Evolutionary conservation across 2,797 vertebrate genomes (phyloP).

Genomic region (Heliangelus exortis): DNA sequence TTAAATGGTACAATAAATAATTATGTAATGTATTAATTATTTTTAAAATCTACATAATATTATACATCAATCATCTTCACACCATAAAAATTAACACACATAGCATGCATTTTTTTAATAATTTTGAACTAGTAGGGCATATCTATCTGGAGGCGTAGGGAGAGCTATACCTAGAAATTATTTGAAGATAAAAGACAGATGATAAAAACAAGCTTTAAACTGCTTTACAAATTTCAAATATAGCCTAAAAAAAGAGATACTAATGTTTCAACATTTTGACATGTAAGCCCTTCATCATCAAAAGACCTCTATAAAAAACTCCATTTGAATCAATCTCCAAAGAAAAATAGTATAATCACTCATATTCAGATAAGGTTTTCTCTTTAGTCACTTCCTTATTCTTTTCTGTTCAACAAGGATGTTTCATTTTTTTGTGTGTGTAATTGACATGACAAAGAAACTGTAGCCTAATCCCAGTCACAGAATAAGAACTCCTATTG

Average conservation of each 20-base stretch:
- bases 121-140: neutral
- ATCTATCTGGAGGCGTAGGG: neutral
- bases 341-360: neutral
- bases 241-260: neutral
- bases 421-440: neutral
- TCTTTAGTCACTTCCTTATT: neutral
- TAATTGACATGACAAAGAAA: neutral
- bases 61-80: neutral
- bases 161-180: neutral
- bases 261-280: neutral
- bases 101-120: fast-evolving
- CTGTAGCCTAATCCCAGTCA: neutral
- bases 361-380: neutral
- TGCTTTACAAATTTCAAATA: neutral
- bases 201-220: neutral
- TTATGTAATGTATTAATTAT: neutral
- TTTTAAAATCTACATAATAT: neutral
- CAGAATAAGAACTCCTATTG: neutral
- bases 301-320: neutral
- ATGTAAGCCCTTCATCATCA: neutral
- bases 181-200: neutral
- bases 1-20: neutral
- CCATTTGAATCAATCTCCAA: neutral
- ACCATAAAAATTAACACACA: neutral
- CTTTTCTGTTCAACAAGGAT: neutral